A percentile compares a stretch with the other conserved stretches of the same genome.
Conservation (phyloP, 1,140 invertebrate genomes). For the Scaptomyza montana region DNA sequence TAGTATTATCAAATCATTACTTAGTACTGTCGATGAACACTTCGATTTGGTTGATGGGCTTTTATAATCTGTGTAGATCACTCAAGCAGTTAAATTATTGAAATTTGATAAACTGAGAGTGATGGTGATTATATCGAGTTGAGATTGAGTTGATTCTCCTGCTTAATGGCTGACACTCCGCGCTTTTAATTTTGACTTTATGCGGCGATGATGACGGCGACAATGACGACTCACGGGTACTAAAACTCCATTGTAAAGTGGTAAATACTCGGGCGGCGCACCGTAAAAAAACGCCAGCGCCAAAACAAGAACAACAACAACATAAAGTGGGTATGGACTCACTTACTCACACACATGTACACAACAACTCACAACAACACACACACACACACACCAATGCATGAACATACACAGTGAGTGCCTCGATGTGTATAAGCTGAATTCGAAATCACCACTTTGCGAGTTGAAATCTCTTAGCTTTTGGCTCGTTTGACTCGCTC, state of each 20-base stretch:
- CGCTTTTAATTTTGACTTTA: constrained; percentile 82
- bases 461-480: constrained; percentile 72
- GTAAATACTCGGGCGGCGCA: constrained; percentile 82
- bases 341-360: constrained; percentile 19
- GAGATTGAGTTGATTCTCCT: constrained; percentile 62
- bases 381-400: constrained; percentile 18
- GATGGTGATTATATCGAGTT: constrained; percentile 53
- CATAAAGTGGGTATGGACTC: constrained; percentile 61
- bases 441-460: constrained; percentile 79
- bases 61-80: constrained; percentile 2
- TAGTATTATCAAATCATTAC: not conserved
- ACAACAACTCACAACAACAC: not conserved
- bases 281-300: constrained; percentile 80
- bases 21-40: not conserved
- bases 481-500: constrained; percentile 52
- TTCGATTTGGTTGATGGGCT: constrained; percentile 8
- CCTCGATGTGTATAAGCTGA: constrained; percentile 56
- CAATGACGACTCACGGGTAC: constrained; percentile 81
- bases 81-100: constrained; percentile 32
- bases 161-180: constrained; percentile 80
- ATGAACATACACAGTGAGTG: constrained; percentile 22
- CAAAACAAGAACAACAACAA: constrained; percentile 77
- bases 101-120: constrained; percentile 43
- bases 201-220: constrained; percentile 81
- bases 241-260: constrained; percentile 83